Evolutionary conservation across 2,888 invertebrate species (phyloP).

Genomic region (Cenopis cana): DNA sequence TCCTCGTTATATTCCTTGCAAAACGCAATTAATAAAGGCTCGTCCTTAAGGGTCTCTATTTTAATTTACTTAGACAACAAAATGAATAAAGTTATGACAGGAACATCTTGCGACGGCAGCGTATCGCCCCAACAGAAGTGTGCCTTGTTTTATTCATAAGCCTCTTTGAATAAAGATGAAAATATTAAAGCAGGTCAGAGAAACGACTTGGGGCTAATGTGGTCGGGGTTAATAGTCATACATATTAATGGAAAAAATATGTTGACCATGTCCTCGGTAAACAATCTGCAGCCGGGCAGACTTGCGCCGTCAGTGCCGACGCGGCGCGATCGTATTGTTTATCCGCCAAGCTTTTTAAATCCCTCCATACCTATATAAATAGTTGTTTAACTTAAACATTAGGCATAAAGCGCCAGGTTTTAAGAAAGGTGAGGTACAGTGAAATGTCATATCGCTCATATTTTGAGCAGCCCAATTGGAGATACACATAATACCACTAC

Average conservation of each 20-base stretch:
- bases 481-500: no score
- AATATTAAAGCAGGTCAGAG: conserved; percentile 77
- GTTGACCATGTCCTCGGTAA: conserved; percentile 54
- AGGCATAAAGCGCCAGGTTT: background rate
- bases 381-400: background rate
- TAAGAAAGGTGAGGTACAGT: background rate
- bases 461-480: no score
- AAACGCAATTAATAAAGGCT: conserved; percentile 44
- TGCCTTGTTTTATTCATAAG: conserved; percentile 80
- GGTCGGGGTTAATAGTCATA: conserved; percentile 75
- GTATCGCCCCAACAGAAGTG: conserved; percentile 62
- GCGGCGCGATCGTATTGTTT: background rate
- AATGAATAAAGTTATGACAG: conserved; percentile 71
- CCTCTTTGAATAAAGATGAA: conserved; percentile 83
- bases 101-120: conserved; percentile 67
- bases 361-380: background rate
- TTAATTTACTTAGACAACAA: conserved; percentile 72
- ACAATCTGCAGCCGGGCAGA: conserved; percentile 30
- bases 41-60: conserved; percentile 55
- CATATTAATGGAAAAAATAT: conserved; percentile 75
- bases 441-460: no score
- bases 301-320: background rate
- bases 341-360: background rate
- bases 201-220: conserved; percentile 72
- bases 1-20: conserved; percentile 26